These are phyloP conservation scores for Pygoscelis adeliae DNA, from an alignment of 2,113 vertebrate species.

Conservation along the genomic window DNA sequence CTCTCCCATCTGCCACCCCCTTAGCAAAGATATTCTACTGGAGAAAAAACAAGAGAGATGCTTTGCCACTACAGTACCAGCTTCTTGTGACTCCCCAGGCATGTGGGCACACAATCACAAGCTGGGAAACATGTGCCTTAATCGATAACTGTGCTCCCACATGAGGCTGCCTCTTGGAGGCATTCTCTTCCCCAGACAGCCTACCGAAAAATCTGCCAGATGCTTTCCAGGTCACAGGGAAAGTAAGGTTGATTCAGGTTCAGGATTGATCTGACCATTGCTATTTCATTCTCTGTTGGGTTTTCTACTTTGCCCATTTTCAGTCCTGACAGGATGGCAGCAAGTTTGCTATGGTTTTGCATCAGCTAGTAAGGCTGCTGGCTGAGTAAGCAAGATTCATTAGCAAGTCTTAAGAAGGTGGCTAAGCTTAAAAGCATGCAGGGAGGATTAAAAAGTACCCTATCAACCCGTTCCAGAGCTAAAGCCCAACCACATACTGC, in stretches of 20 bases:
- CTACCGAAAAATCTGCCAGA: not conserved
- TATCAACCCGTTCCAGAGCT: not conserved
- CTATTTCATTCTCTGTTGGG: not conserved
- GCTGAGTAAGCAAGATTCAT: not conserved
- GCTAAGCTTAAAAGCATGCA: not conserved
- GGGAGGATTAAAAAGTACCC: not conserved
- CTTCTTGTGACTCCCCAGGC: not conserved
- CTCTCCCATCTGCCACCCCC: not conserved
- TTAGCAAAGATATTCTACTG: not conserved
- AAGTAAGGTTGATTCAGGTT: not conserved
- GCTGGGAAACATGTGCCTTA: not conserved
- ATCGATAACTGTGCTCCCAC: accelerated
- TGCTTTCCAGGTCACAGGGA: not conserved
- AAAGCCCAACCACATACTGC: not conserved
- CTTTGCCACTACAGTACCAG: not conserved
- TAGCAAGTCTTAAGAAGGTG: not conserved
- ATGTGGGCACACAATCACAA: not conserved
- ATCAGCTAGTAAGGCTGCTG: not conserved
- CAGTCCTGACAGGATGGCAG: not conserved
- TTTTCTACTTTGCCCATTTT: not conserved
- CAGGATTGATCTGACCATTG: not conserved
- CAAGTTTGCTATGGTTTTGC: not conserved
- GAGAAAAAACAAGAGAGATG: not conserved
- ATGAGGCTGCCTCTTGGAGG: not conserved
- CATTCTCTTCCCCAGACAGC: not conserved